Base-by-base conservation (phyloP, 2,888 invertebrate genomes). In the Rugalucina vietnamica region DNA sequence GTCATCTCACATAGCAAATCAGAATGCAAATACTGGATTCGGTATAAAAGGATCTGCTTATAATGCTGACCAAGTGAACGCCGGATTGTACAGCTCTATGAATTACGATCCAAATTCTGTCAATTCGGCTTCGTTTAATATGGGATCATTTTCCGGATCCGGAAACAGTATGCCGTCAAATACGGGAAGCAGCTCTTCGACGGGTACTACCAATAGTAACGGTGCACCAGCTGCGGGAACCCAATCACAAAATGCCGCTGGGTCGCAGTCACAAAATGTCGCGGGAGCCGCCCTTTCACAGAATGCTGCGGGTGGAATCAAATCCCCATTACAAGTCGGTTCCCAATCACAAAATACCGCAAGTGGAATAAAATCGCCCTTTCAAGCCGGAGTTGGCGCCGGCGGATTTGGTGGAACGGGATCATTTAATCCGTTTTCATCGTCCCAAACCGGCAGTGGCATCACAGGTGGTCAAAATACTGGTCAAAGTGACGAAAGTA, bases 1-100 rank as follows among this genome's bases (percentile, higher is more conserved):
- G 18, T 10, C 34, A 32, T 2, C 34, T 5, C 34, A 3, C 21
- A 18, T 1, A 10, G 18, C 10, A 18, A 5, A 32, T 12, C 24
- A 24, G 8, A 54, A 54, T 21, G n/a, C 8, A 8, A 54, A 8
- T 21, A 65, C 18, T 4, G 60, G 27, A 60, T 5, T 10, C 29
- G 27, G 27, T 24, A 24, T 4, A 10, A 37, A 72, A 8, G 39
- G 39, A 10, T n/a, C n/a, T 2, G 81, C 74, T 1, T 87, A 81
- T 34, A 82, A 84, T 43, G 79, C 87, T 1, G 82, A 84, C 65
- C 34, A 24, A 50, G 29, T 87, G 14, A 87, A 87, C 36, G 87
- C 84, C 0, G 74, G 73, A 24, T 60, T 87, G 1, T 71, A 81
- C 34, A 79, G 73, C 32, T 76, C 81, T 3, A 18, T 86, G n/a